These are phyloP conservation scores for Neotoxoptera formosana DNA, from an alignment of 1,140 invertebrate genomes.

Conservation along the genomic window DNA sequence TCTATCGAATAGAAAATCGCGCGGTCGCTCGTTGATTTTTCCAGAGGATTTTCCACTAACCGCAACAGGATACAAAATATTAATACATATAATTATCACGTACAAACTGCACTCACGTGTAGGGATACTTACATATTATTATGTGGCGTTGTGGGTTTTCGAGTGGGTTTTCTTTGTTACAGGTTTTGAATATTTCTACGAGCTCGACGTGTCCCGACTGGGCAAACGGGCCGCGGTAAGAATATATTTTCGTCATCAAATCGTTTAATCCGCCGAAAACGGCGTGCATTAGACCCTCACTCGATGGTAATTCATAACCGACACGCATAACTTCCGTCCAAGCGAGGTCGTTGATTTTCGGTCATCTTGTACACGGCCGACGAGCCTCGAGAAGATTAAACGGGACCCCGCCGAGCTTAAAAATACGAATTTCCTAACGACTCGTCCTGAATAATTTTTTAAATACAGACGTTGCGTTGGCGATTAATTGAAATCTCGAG, in stretches of 20 bases:
- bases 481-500: neutral
- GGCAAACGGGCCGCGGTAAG: neutral
- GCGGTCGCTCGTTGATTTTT: neutral
- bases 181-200: neutral
- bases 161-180: neutral
- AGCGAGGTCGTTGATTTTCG: neutral
- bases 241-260: neutral
- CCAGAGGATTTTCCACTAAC: neutral
- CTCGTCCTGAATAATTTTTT: neutral
- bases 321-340: neutral
- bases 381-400: neutral
- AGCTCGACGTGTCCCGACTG: neutral
- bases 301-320: neutral
- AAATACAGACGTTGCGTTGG: neutral
- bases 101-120: no score
- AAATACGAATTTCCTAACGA: neutral
- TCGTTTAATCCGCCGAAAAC: neutral
- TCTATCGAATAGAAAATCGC: neutral
- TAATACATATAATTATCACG: neutral
- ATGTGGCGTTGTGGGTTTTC: no score
- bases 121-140: no score
- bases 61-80: neutral
- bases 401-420: neutral
- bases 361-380: neutral
- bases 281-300: neutral